These are phyloP conservation scores for Brachypalpus laphriformis DNA, from an alignment of 2,888 invertebrate species.

Conservation along the genomic window DNA sequence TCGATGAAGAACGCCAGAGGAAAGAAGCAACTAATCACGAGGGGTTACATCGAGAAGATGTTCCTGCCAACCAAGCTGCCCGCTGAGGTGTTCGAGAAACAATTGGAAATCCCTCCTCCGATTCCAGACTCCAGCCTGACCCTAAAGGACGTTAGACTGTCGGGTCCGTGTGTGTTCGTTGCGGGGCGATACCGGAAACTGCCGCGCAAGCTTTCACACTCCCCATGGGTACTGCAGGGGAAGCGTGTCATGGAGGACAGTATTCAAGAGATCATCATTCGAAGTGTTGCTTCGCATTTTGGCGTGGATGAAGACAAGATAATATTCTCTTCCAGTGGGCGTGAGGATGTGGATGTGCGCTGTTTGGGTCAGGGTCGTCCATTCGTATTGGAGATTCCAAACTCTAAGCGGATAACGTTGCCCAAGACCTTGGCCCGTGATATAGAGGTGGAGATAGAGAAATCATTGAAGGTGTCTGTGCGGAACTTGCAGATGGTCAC, in stretches of 20 bases:
- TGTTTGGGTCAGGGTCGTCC: slow-evolving; percentile 96
- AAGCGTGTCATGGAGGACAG: slow-evolving; percentile 92
- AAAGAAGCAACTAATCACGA: slow-evolving; percentile 84
- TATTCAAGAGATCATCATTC: slow-evolving; percentile 94
- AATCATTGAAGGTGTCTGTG: slow-evolving; percentile 84
- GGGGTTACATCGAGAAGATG: slow-evolving; percentile 86
- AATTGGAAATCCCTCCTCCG: slow-evolving; percentile 84
- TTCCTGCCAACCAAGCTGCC: slow-evolving; percentile 83
- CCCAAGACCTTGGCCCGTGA: slow-evolving; percentile 83
- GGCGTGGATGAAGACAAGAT: slow-evolving; percentile 81
- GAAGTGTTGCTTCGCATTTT: slow-evolving; percentile 86
- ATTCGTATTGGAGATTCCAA: slow-evolving; percentile 93
- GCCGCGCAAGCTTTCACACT: slow-evolving; percentile 93
- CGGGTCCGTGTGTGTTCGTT: slow-evolving; percentile 81
- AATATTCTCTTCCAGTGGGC: slow-evolving; percentile 95
- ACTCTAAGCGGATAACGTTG: slow-evolving; percentile 86
- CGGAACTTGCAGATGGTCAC: slow-evolving; percentile 87
- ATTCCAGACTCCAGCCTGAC: slow-evolving; percentile 79
- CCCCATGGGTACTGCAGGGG: slow-evolving; percentile 95
- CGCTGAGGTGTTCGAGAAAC: slow-evolving; percentile 83
- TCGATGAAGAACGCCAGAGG: slow-evolving; percentile 75
- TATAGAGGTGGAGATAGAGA: slow-evolving; percentile 85
- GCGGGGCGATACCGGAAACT: slow-evolving; percentile 90
- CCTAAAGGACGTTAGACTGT: slow-evolving; percentile 77
- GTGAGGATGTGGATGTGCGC: slow-evolving; percentile 98